These are phyloP conservation scores for Drosophila orosa DNA, from an alignment of 1,140 invertebrate genomes.

Conservation along the genomic window DNA sequence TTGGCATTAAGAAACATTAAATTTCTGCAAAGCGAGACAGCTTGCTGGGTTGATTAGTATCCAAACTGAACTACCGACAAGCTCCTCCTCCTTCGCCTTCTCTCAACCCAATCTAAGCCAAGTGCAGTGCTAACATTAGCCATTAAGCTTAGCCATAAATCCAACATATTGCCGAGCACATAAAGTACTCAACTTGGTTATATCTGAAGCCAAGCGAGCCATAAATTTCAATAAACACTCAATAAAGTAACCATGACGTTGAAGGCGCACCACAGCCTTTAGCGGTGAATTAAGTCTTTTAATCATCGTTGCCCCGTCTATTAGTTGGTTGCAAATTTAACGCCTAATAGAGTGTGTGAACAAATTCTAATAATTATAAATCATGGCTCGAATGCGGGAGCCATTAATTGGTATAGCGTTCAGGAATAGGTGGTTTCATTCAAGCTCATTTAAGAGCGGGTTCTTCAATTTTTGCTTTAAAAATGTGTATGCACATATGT, in stretches of 20 bases:
- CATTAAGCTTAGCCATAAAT: slow-evolving; percentile 66
- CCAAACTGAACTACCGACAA: not conserved
- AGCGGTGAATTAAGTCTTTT: slow-evolving; percentile 57
- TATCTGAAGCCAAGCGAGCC: slow-evolving; percentile 35
- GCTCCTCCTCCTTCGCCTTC: not conserved
- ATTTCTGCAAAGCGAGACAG: not conserved
- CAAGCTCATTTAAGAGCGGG: slow-evolving; percentile 7
- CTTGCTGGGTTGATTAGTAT: slow-evolving; percentile 3
- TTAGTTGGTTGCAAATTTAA: slow-evolving; percentile 47
- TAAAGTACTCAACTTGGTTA: slow-evolving; percentile 51
- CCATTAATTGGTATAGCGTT: not conserved
- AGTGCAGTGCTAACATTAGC: slow-evolving; percentile 39
- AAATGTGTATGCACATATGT: not conserved
- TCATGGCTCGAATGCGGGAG: not conserved
- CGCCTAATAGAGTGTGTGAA: slow-evolving; percentile 52
- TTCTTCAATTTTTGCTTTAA: not conserved
- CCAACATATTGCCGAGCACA: slow-evolving; percentile 37
- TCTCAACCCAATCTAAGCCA: slow-evolving; percentile 7
- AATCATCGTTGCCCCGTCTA: slow-evolving; percentile 42
- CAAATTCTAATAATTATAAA: slow-evolving; percentile 55
- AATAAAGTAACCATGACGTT: slow-evolving; percentile 48
- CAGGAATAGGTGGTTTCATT: not conserved
- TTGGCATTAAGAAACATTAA: not conserved
- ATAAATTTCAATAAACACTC: slow-evolving; percentile 76
- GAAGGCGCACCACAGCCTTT: slow-evolving; percentile 18